Percentiles rank a stretch among this genome's conserved stretches.
Evolutionary conservation across 2,113 vertebrate species (phyloP).

Genomic region (Odobenus rosmarus): DNA sequence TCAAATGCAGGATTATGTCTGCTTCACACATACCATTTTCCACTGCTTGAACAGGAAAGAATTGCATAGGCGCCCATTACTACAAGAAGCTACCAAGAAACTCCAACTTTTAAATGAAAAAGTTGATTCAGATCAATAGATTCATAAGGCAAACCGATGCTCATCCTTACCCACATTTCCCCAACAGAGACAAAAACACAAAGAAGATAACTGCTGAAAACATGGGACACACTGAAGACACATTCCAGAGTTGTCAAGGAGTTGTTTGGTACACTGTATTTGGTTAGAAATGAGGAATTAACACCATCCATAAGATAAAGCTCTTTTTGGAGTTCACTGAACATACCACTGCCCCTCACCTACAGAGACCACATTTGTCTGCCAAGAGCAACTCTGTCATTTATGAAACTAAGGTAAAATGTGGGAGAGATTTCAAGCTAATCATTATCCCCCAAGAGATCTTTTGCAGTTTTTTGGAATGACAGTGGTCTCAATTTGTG

Average conservation of each 20-base stretch:
- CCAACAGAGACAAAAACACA: not conserved
- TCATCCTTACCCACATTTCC: not conserved
- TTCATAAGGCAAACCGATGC: not conserved
- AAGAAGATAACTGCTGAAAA: not conserved
- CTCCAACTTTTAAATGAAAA: not conserved
- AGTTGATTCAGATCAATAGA: not conserved
- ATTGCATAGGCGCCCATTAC: not conserved
- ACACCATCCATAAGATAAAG: not conserved
- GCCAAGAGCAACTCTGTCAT: not conserved
- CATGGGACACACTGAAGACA: not conserved
- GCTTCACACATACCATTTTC: not conserved
- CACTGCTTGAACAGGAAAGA: not conserved
- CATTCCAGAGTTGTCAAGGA: not conserved
- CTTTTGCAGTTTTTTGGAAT: not conserved
- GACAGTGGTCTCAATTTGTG: conserved; percentile 28
- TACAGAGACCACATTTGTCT: not conserved
- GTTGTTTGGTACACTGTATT: not conserved
- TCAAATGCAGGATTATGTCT: not conserved
- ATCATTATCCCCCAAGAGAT: not conserved
- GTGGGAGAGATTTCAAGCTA: not conserved
- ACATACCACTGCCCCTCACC: not conserved
- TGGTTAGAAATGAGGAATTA: not conserved
- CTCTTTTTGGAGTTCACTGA: not conserved
- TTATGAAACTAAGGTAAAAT: conserved; percentile 24
- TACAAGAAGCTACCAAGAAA: not conserved